Evolutionary conservation across 2,888 invertebrate species (phyloP).

Genomic region (Tyria jacobaeae): DNA sequence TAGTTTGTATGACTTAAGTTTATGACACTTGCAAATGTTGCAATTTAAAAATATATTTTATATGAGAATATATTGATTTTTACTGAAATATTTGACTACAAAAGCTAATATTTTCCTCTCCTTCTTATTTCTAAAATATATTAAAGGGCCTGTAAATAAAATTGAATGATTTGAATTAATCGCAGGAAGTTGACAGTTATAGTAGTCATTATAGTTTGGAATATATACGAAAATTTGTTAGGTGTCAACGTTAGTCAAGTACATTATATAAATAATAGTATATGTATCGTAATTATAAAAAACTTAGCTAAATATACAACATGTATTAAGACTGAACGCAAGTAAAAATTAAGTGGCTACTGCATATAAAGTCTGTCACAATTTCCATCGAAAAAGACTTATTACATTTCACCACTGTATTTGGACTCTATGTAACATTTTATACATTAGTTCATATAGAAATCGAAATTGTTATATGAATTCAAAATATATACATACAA

Average conservation of each 20-base stretch:
- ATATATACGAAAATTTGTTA: not conserved
- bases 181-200: slow-evolving; percentile 9
- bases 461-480: not conserved
- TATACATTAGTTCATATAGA: no score
- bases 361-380: not conserved
- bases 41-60: no score
- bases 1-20: no score
- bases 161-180: slow-evolving; percentile 21
- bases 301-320: slow-evolving; percentile 12
- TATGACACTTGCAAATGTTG: no score
- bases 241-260: not conserved
- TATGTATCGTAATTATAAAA: not conserved
- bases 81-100: no score
- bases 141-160: not conserved
- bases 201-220: slow-evolving; percentile 5
- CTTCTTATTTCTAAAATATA: not conserved
- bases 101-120: not conserved
- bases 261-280: not conserved
- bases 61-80: no score
- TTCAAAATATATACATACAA: not conserved
- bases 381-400: not conserved
- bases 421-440: not conserved
- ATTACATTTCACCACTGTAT: not conserved
- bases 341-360: not conserved
- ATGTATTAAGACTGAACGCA: slow-evolving; percentile 37